Evolutionary conservation across 2,113 vertebrate genomes (phyloP).

Genomic region (Typhlomys cinereus): DNA sequence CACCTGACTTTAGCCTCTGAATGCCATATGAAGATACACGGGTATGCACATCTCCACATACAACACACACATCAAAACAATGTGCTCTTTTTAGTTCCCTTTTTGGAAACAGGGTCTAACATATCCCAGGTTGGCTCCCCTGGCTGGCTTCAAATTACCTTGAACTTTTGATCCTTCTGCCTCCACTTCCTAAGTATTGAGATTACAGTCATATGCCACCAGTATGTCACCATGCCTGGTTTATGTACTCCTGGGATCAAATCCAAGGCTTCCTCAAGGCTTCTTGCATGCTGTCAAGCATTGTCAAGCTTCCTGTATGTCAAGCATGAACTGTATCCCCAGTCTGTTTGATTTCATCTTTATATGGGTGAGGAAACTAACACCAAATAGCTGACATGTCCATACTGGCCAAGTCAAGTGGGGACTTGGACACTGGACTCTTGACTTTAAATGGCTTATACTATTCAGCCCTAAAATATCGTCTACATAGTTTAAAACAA

Average conservation of each 20-base stretch:
- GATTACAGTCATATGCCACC: not conserved
- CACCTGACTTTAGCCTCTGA: not conserved
- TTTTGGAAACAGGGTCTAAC: too few relatives aligned
- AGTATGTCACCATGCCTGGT: not conserved
- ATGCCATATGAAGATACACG: not conserved
- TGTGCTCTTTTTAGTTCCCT: not conserved
- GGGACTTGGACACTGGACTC: slow-evolving; percentile 45
- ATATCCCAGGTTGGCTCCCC: not conserved
- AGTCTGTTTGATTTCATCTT: slow-evolving; percentile 62
- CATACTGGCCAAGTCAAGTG: slow-evolving; percentile 47
- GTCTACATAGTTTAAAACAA: slow-evolving; percentile 19
- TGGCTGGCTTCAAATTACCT: not conserved
- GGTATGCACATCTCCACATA: not conserved
- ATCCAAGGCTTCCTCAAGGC: not conserved
- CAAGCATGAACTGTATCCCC: not conserved
- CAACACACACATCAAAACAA: not conserved
- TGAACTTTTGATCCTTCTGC: not conserved
- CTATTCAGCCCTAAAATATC: slow-evolving; percentile 14
- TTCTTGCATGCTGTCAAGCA: too few relatives aligned
- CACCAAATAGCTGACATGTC: slow-evolving; percentile 69
- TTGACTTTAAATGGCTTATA: slow-evolving; percentile 20
- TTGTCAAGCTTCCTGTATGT: too few relatives aligned
- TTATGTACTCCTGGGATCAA: not conserved
- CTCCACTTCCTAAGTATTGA: not conserved
- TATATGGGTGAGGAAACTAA: slow-evolving; percentile 67